Evolutionary conservation across 2,888 invertebrate genomes (phyloP).

Genomic region (Clunio marinus): DNA sequence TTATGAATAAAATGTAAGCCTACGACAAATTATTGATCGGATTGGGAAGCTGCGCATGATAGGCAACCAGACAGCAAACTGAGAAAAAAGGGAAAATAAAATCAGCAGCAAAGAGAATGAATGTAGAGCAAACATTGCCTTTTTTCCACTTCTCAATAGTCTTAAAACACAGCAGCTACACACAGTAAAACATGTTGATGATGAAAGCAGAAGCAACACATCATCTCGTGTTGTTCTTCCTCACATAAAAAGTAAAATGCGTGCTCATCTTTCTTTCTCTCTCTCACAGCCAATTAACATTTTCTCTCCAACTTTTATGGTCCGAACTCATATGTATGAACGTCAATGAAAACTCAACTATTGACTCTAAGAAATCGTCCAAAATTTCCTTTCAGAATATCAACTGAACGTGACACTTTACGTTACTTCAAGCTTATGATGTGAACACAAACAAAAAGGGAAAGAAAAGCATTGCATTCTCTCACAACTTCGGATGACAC

Average conservation of each 20-base stretch:
- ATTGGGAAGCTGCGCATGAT: slow-evolving; percentile 39
- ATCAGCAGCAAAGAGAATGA: not conserved
- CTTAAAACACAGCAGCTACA: not conserved
- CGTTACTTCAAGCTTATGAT: no score
- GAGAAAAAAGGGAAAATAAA: slow-evolving; percentile 9
- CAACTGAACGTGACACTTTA: no score
- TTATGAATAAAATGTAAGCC: slow-evolving; percentile 37
- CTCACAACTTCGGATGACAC: slow-evolving; percentile 10
- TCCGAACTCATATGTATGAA: no score
- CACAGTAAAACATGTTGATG: slow-evolving; percentile 9
- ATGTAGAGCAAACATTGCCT: not conserved
- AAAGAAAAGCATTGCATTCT: no score
- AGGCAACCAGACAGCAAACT: slow-evolving; percentile 19
- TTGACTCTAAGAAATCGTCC: no score
- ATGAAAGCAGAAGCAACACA: slow-evolving; percentile 7
- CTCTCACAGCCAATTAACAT: no score
- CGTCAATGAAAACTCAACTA: no score
- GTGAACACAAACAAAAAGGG: no score
- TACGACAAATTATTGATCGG: slow-evolving; percentile 39
- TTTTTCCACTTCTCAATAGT: not conserved
- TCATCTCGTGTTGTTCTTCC: not conserved
- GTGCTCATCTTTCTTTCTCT: not conserved
- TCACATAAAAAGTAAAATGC: not conserved
- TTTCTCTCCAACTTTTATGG: no score
- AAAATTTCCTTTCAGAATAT: no score